Evolutionary conservation across 2,888 invertebrate genomes (phyloP).

Genomic region (Podotricha telesiphe): DNA sequence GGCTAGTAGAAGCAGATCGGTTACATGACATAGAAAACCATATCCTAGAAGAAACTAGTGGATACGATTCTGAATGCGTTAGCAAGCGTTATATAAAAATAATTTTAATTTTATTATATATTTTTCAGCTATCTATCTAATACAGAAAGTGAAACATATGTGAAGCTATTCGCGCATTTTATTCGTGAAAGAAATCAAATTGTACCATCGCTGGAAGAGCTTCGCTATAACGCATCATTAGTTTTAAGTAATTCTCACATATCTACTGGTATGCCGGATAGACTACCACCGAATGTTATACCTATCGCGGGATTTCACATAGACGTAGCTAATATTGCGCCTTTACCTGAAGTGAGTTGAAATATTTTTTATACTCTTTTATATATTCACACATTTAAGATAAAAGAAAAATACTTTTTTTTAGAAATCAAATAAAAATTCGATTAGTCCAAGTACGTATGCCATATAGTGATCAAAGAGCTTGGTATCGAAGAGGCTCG

Average conservation of each 20-base stretch:
- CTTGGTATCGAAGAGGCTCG: too few relatives aligned
- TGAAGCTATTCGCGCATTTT: constrained; percentile 39
- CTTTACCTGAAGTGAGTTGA: constrained; percentile 57
- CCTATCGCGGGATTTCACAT: constrained; percentile 64
- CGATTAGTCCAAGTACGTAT: too few relatives aligned
- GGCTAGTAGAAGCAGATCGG: too few relatives aligned
- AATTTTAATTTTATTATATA: too few relatives aligned
- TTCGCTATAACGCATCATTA: constrained; percentile 50
- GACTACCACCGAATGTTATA: constrained; percentile 59
- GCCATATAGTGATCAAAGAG: too few relatives aligned
- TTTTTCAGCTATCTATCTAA: constrained; percentile 15
- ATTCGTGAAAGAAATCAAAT: constrained; percentile 41
- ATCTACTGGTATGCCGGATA: constrained; percentile 50
- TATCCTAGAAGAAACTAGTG: too few relatives aligned
- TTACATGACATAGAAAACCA: too few relatives aligned
- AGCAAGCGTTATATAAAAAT: too few relatives aligned
- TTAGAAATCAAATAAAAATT: too few relatives aligned
- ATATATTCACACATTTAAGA: too few relatives aligned
- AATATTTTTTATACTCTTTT: not conserved
- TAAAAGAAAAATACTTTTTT: too few relatives aligned
- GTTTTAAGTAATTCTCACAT: constrained; percentile 49
- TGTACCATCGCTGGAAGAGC: constrained; percentile 46
- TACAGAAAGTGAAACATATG: constrained; percentile 32
- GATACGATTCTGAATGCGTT: too few relatives aligned
- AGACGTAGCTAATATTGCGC: constrained; percentile 50